A percentile compares a stretch with the other conserved stretches of the same genome.
Conservation (phyloP, 1,140 invertebrate species). For the Hycleus phaleratus region DNA sequence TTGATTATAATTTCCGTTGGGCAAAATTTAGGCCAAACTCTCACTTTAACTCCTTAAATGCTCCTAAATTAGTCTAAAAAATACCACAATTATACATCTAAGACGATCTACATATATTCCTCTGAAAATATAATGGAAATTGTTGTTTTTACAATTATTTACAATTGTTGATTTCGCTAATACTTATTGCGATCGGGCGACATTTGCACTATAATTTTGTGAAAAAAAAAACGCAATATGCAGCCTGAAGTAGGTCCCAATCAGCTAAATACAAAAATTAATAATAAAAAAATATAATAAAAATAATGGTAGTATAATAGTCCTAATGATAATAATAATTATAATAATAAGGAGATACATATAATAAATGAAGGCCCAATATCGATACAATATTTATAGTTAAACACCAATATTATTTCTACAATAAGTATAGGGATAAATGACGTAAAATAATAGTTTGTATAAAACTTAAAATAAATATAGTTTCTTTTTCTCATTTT, state of each 20-base stretch:
- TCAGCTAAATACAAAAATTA: neutral
- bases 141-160: neutral
- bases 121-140: constrained; percentile 5
- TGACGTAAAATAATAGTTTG: constrained; percentile 11
- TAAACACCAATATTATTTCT: constrained; percentile 14
- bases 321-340: neutral
- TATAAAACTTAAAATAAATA: constrained; percentile 10
- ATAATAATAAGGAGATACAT: constrained; percentile 1
- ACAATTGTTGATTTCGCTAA: constrained; percentile 15
- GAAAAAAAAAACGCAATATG: neutral
- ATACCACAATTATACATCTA: too few species aligned
- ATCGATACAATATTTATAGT: constrained; percentile 8
- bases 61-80: too few species aligned
- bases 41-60: constrained; percentile 9
- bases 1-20: neutral
- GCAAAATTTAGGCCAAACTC: neutral
- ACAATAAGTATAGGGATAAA: constrained; percentile 12
- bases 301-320: too few species aligned
- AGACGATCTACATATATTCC: constrained; percentile 9
- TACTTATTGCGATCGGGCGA: constrained; percentile 32
- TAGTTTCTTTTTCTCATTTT: neutral
- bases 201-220: constrained; percentile 4
- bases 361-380: constrained; percentile 1
- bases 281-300: neutral
- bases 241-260: constrained; percentile 19